Base-by-base conservation (phyloP, 2,888 invertebrate genomes). In the Chelonus formosanus region DNA sequence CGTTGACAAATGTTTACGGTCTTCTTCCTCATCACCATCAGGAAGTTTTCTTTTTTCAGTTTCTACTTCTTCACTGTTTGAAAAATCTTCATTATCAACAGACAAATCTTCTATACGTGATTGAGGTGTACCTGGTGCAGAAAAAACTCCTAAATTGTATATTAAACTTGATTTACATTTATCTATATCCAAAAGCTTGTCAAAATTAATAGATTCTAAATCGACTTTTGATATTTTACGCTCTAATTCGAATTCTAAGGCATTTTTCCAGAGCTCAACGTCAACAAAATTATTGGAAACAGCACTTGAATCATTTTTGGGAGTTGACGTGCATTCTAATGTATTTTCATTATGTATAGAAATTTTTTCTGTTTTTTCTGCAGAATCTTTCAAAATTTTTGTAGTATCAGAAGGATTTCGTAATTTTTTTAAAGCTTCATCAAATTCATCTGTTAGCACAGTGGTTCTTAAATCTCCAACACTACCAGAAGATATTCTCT, bases 391-490 rank as follows among this genome's bases (percentile, higher is more conserved):
- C n/a, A 10, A 35, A 7, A 34, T 8, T 62, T 40, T 61, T 8
- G n/a, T 50, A 5, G 47, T 0, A 10, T 10, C 36, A 68, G 44
- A 32, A 63, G 75, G 72, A 84, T 72, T 84, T 71, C 85, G 83
- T 55, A 87, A 78, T 72, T 86, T 87, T 71, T 84, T 85, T 65
- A 89, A 75, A 58, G 87, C 86, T 67, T 87, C 85, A 74, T 88
- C 86, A 71, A 89, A 88, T 65, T 86, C 87, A 64, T 87, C 86
- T 64, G 86, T 85, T 50, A 87, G 83, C 55, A 82, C 80, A 43
- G 84, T 83, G 70, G 84, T 86, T 55, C 86, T 84, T 43, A 89
- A 83, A 73, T 88, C 88, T 36, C 88, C 87, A 68, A 89, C 89
- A 74, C 88, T 89, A 35, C 88, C 88, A 62, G 86, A 87, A 7